phyloP scores from a whole-genome alignment of 2,797 vertebrate genomes.

The Sebastes kiyomatsui region DNA sequence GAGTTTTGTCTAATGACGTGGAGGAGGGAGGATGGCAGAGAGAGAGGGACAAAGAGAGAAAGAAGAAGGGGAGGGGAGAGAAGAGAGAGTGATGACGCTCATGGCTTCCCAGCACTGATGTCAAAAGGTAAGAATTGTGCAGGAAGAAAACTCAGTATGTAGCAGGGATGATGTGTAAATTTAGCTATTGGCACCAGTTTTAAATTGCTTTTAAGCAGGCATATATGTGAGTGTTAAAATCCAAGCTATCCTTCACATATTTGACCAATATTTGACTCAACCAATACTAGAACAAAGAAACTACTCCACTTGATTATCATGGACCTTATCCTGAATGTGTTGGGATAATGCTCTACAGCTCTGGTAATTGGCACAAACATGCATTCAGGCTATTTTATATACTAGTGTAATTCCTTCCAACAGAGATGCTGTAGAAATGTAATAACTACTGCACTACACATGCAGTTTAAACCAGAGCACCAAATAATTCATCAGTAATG shows the following conservation, averaged over 20 bases:
- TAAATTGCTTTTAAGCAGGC: not conserved
- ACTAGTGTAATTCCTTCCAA: not conserved
- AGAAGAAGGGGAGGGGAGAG: not conserved
- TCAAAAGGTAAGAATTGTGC: slow-evolving; percentile 31
- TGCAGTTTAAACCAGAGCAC: not conserved
- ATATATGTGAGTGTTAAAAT: not conserved
- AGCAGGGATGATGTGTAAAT: not conserved
- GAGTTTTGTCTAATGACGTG: slow-evolving; percentile 29
- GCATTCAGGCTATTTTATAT: not conserved
- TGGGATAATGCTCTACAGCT: not conserved
- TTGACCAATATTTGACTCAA: slow-evolving; percentile 27
- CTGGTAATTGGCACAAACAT: not conserved
- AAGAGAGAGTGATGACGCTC: not conserved
- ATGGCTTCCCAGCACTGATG: slow-evolving; percentile 33
- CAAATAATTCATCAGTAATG: not conserved
- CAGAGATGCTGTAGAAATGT: not conserved
- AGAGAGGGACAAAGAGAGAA: not conserved
- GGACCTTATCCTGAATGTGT: slow-evolving; percentile 36
- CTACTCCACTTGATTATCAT: slow-evolving; percentile 35
- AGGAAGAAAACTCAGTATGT: not conserved
- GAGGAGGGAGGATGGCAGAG: not conserved
- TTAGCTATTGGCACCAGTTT: not conserved
- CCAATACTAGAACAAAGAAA: slow-evolving; percentile 48
- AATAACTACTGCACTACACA: not conserved
- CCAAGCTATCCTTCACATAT: not conserved